Conservation (phyloP, 2,113 vertebrate species). For the Alligator mississippiensis region DNA sequence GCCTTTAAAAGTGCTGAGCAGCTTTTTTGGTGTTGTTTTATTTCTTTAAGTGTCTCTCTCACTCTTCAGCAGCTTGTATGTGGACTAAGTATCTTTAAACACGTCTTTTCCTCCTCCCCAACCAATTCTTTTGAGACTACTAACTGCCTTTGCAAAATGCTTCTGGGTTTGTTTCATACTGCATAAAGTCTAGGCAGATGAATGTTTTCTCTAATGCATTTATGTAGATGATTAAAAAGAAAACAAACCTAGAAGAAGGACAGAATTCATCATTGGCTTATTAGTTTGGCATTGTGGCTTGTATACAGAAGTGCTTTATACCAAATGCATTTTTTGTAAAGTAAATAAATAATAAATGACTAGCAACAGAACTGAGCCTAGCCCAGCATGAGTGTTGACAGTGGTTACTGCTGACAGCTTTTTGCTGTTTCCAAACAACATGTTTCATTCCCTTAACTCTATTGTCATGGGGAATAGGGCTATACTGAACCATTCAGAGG, state of each 20-base stretch:
- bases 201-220: constrained; percentile 37
- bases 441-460: constrained; percentile 69
- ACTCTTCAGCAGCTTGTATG: constrained; percentile 1
- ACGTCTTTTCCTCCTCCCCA: neutral
- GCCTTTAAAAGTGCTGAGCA: constrained; percentile 47
- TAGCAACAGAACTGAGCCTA: constrained; percentile 50
- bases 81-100: constrained; percentile 39
- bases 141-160: constrained; percentile 56
- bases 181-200: constrained; percentile 42
- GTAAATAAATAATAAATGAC: constrained; percentile 64
- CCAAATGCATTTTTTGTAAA: constrained; percentile 46
- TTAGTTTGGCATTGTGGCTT: constrained; percentile 49
- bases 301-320: constrained; percentile 21
- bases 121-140: constrained; percentile 39
- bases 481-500: constrained; percentile 52
- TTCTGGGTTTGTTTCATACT: constrained; percentile 51
- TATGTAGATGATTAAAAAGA: constrained; percentile 52
- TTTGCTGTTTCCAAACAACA: constrained; percentile 69
- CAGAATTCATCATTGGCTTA: constrained; percentile 61
- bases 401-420: constrained; percentile 68
- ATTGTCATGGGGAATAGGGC: constrained; percentile 62
- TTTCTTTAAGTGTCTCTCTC: neutral
- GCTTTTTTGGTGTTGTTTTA: neutral
- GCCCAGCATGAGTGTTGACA: constrained; percentile 63
- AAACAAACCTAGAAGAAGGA: constrained; percentile 63